Conservation (phyloP, 2,113 vertebrate genomes). For the Willisornis vidua region DNA sequence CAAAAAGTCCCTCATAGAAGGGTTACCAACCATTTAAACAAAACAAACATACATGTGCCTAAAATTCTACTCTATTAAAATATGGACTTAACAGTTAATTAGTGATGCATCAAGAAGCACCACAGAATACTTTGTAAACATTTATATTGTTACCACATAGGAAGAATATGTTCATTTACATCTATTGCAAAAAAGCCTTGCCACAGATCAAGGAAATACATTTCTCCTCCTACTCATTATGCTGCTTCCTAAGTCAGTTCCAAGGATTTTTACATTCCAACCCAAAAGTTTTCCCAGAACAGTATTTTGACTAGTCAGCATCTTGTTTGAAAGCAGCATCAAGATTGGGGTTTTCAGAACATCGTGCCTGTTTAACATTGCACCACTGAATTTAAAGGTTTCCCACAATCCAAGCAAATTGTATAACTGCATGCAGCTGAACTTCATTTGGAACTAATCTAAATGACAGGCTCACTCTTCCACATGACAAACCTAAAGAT, state of each 20-base stretch:
- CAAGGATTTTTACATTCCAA: neutral
- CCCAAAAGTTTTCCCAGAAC: neutral
- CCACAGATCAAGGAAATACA: neutral
- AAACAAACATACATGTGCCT: neutral
- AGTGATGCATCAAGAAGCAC: neutral
- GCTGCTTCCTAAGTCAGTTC: neutral
- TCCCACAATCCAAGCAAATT: neutral
- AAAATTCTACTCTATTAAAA: neutral
- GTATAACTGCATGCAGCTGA: neutral
- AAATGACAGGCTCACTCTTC: neutral
- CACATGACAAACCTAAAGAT: neutral
- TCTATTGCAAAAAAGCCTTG: neutral
- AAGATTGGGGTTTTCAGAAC: neutral
- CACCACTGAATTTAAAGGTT: neutral
- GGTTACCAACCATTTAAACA: neutral
- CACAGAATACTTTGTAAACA: neutral
- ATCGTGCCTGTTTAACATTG: neutral
- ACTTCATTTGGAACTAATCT: neutral
- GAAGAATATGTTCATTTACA: neutral
- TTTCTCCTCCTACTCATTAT: neutral
- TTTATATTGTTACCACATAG: neutral
- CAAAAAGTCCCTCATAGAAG: neutral
- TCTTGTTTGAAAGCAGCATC: neutral
- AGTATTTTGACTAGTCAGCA: neutral
- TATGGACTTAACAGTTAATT: neutral